A percentile compares a stretch with the other conserved stretches of the same genome.
phyloP scores from a whole-genome alignment of 2,113 vertebrate genomes.

The Myodes glareolus region DNA sequence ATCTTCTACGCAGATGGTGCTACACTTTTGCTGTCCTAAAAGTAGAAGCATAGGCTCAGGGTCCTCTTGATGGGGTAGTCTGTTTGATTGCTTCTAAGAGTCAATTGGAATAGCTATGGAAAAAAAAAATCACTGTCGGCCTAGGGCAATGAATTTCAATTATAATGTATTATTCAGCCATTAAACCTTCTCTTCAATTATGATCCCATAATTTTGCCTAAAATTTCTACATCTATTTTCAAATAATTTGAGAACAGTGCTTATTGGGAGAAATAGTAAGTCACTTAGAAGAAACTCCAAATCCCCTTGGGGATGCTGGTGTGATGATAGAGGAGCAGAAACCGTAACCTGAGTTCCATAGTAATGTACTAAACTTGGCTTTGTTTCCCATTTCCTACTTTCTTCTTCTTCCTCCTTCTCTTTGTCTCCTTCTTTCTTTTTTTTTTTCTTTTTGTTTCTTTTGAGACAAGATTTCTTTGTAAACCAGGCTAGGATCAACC shows the following conservation, averaged over 20 bases:
- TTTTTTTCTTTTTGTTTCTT: not conserved
- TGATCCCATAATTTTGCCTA: not conserved
- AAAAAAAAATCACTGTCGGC: not conserved
- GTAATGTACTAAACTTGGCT: not conserved
- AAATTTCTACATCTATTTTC: slow-evolving; percentile 10
- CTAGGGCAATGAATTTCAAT: not conserved
- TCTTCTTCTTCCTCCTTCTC: not conserved
- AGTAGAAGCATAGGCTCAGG: not conserved
- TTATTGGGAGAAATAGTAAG: slow-evolving; percentile 20
- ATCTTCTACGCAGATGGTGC: not conserved
- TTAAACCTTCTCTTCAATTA: not conserved
- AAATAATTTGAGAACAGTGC: not conserved
- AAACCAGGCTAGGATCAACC: not conserved
- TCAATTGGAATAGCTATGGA: not conserved
- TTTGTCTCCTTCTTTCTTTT: too few species aligned
- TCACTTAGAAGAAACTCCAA: slow-evolving; percentile 12
- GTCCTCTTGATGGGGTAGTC: not conserved
- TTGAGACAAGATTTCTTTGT: not conserved
- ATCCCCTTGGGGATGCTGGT: not conserved
- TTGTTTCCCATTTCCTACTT: not conserved
- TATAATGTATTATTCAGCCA: not conserved
- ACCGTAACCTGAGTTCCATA: not conserved
- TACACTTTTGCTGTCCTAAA: not conserved
- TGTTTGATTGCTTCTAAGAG: not conserved
- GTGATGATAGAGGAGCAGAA: not conserved